Base-by-base conservation (phyloP, 2,888 invertebrate genomes). In the Nasonovia ribisnigri region DNA sequence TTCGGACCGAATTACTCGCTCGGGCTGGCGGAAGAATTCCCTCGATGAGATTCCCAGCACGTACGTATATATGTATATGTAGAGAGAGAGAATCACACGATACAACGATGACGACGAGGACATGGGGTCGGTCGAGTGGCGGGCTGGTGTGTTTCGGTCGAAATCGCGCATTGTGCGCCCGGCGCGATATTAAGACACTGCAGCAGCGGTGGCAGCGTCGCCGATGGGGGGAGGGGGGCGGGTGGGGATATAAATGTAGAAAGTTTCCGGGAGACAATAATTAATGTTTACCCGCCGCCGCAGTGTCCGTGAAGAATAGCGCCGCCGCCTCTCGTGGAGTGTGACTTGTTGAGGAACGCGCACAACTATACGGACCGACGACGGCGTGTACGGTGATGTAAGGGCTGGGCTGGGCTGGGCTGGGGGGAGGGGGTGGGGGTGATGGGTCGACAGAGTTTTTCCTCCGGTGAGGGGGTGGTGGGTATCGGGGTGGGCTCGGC, bases 211-310 rank as follows among this genome's bases (percentile, higher is more conserved):
- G 43, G 46, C 46, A 5, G 84, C 29, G 54, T 43, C 43, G 84
- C n/a, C 54, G 29, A 6, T 11, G 88, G 57, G 29, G 26, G 26
- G 11, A 29, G 88, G 86, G 26, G 43, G 43, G 8, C 46, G 86
- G n/a, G 77, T 24, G 42, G 90, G 90, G 93, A 90, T 90, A 93
- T 90, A 93, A 93, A 93, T 90, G 93, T 90, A 60, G 90, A 93
- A 93, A 93, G 93, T 93, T 93, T 93, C 90, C 93, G 93, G 93
- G 93, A 93, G 93, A 93, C 93, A 90, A 93, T 93, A 93, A 93
- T 93, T 93, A 93, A 93, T 93, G 93, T 93, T 93, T 90, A 42
- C 93, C 93, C 93, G 86, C 93, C 93, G 51, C 86, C 57, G 60
- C 84, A 16, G 84, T 48, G 91, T 43, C 86, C 91, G 67, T 88